These are phyloP conservation scores for Seira sanloemensis DNA, from an alignment of 2,888 invertebrate genomes.

Conservation along the genomic window DNA sequence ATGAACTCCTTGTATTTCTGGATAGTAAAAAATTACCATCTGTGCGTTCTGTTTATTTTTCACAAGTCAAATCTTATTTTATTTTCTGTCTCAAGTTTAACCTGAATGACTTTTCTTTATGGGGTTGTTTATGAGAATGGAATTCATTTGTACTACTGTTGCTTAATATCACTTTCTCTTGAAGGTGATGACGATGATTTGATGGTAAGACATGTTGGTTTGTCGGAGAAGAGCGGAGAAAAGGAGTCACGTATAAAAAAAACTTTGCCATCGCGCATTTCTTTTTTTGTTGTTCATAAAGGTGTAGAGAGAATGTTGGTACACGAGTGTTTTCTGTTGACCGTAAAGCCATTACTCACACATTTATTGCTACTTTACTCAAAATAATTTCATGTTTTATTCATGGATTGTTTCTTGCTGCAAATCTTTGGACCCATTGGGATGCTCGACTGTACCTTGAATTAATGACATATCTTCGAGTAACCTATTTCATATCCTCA, in stretches of 20 bases:
- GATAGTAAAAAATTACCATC: constrained; percentile 26
- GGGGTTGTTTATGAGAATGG: no score
- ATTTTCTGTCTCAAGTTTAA: constrained; percentile 23
- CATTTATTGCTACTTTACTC: background rate
- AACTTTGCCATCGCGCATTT: background rate
- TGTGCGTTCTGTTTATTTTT: constrained; percentile 7
- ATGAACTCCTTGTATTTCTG: constrained; percentile 15
- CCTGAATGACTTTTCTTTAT: no score
- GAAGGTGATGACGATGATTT: constrained; percentile 13
- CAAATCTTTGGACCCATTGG: background rate
- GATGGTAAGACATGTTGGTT: background rate
- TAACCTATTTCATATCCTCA: background rate
- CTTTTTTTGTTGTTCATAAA: background rate
- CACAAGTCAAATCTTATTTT: constrained; percentile 32
- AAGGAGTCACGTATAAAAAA: background rate
- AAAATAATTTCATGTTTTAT: background rate
- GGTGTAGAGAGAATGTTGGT: background rate
- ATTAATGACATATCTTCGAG: background rate
- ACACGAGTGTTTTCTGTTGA: background rate
- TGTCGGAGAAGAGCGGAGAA: background rate
- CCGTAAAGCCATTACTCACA: background rate
- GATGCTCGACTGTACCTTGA: background rate
- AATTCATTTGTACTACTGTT: no score
- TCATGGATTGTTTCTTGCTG: background rate
- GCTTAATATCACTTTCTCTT: constrained; percentile 21